Evolutionary conservation across 35 echinoderm and acorn worm species (phyloP).

Genomic region (Strongylocentrotus purpuratus): DNA sequence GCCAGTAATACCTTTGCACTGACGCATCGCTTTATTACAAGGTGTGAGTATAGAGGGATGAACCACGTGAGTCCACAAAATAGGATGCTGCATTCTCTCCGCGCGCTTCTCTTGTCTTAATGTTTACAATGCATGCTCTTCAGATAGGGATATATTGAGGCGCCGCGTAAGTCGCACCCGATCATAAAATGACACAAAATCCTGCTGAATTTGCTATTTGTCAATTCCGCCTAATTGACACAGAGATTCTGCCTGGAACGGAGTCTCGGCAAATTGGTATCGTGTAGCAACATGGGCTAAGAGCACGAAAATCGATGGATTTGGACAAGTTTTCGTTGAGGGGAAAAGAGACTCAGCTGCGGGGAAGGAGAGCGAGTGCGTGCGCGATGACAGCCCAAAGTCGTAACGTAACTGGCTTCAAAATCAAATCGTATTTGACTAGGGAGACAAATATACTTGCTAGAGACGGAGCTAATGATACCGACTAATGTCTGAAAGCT

Average conservation of each 20-base stretch:
- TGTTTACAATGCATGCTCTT: conserved; percentile 12
- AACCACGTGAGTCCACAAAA: not conserved
- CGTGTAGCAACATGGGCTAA: conserved; percentile 18
- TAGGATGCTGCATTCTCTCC: not conserved
- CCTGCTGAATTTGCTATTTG: not conserved
- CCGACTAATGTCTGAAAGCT: conserved; percentile 9
- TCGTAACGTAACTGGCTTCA: conserved; percentile 38
- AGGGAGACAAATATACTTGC: not conserved
- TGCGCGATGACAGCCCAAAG: not conserved
- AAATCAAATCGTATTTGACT: conserved; percentile 14
- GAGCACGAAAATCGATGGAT: conserved; percentile 47
- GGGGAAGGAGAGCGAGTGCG: not conserved
- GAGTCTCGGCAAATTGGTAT: not conserved
- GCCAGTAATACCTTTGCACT: conserved; percentile 40
- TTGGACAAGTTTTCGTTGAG: not conserved
- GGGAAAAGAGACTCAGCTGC: conserved; percentile 15
- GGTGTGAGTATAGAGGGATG: conserved; percentile 5
- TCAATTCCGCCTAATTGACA: conserved; percentile 17
- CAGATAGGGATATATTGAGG: not conserved
- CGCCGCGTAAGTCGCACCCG: conserved; percentile 18
- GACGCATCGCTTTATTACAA: conserved; percentile 50
- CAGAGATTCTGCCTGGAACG: conserved; percentile 19
- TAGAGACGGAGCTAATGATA: not conserved
- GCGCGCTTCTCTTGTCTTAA: not conserved
- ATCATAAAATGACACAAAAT: conserved; percentile 25